These are phyloP conservation scores for Hylaeus volcanicus DNA, from an alignment of 1,140 invertebrate species.

Conservation along the genomic window DNA sequence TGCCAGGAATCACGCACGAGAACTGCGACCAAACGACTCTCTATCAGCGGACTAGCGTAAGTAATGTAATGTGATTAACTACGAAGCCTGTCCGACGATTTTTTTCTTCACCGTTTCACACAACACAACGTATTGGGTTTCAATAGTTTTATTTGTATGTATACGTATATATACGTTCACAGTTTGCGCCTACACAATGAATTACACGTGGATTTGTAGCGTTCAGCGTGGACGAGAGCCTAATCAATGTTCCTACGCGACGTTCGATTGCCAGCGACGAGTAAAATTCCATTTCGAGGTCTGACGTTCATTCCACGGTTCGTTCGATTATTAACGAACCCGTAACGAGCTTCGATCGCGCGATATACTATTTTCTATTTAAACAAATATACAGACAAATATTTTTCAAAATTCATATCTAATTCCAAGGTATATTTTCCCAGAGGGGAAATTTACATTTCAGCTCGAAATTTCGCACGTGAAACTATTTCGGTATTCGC, in stretches of 20 bases:
- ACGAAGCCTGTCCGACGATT: slow-evolving; percentile 48
- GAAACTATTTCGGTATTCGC: no score
- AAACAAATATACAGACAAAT: no score
- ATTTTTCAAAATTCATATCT: no score
- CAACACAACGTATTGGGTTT: slow-evolving; percentile 39
- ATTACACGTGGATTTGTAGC: slow-evolving; percentile 37
- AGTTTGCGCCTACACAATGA: slow-evolving; percentile 35
- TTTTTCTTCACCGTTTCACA: slow-evolving; percentile 11
- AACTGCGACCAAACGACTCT: background rate
- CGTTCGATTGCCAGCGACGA: background rate
- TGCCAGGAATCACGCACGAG: background rate
- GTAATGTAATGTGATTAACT: slow-evolving; percentile 22
- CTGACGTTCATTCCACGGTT: background rate
- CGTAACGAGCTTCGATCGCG: background rate
- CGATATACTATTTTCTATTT: no score
- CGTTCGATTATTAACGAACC: background rate
- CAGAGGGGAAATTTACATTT: no score
- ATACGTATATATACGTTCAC: slow-evolving; percentile 15
- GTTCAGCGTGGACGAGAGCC: slow-evolving; percentile 21
- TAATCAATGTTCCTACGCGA: slow-evolving; percentile 22
- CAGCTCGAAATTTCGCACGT: no score
- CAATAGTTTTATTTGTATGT: slow-evolving; percentile 21
- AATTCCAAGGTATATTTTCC: no score
- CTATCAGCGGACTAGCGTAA: slow-evolving; percentile 28
- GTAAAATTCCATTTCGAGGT: slow-evolving; percentile 11